phyloP scores from a whole-genome alignment of 2,113 vertebrate genomes.

The Protobothrops mucrosquamatus region DNA sequence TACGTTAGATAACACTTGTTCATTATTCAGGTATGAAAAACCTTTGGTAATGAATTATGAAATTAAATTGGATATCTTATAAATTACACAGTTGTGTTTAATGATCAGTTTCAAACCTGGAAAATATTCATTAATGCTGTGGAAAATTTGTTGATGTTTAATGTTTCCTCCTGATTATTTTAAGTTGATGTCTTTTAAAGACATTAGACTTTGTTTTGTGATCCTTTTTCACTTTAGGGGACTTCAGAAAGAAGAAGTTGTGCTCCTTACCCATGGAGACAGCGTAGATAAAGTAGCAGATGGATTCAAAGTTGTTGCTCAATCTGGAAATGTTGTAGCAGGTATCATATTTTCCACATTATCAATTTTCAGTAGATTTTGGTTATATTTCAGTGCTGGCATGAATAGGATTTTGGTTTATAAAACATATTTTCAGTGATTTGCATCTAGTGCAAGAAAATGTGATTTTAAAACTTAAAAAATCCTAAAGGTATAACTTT shows the following conservation, averaged over 20 bases:
- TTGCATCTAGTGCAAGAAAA: neutral
- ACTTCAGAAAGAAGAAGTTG: slow-evolving; percentile 95
- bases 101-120: neutral
- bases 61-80: neutral
- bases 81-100: neutral
- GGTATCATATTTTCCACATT: slow-evolving; percentile 70
- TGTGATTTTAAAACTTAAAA: neutral
- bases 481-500: neutral
- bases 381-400: neutral
- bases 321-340: slow-evolving; percentile 94
- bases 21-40: slow-evolving; percentile 85
- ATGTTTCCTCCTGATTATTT: neutral
- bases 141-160: neutral
- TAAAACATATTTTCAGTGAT: neutral
- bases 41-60: accelerated
- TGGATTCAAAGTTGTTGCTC: slow-evolving; percentile 96
- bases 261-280: slow-evolving; percentile 94
- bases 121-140: neutral
- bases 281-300: slow-evolving; percentile 99
- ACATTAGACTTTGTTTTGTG: neutral
- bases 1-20: slow-evolving; percentile 90
- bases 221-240: slow-evolving; percentile 73
- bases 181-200: neutral
- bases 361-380: neutral
- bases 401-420: neutral